A percentile compares a stretch with the other conserved stretches of the same genome.
Conservation (phyloP, 2,113 vertebrate genomes). For the Marmota flaviventris region DNA sequence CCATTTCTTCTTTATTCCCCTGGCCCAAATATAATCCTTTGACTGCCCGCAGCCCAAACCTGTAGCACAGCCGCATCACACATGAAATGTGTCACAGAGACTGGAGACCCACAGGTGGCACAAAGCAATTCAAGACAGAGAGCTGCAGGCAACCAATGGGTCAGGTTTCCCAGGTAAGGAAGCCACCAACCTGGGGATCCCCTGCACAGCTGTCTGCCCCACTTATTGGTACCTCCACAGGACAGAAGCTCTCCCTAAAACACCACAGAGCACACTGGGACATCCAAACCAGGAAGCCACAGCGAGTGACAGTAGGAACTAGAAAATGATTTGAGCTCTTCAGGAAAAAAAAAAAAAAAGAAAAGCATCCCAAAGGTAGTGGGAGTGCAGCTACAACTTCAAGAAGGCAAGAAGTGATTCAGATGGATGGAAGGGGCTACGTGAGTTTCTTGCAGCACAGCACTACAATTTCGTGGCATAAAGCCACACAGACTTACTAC, state of each 20-base stretch:
- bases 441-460: not conserved
- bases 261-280: not conserved
- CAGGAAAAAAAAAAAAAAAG: not conserved
- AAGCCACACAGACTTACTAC: not conserved
- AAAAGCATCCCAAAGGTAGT: not conserved
- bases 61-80: not conserved
- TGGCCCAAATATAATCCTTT: not conserved
- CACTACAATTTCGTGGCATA: not conserved
- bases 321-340: not conserved
- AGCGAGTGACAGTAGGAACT: not conserved
- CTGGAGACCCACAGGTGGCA: not conserved
- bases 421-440: not conserved
- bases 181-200: not conserved
- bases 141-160: not conserved
- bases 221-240: not conserved
- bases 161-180: not conserved
- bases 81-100: not conserved
- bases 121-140: not conserved
- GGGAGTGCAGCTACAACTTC: not conserved
- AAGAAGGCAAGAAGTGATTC: not conserved
- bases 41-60: not conserved
- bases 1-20: not conserved
- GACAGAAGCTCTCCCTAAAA: not conserved
- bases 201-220: not conserved
- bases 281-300: not conserved